phyloP scores from a whole-genome alignment of 2,888 invertebrate species.

The Pelosia muscerda region DNA sequence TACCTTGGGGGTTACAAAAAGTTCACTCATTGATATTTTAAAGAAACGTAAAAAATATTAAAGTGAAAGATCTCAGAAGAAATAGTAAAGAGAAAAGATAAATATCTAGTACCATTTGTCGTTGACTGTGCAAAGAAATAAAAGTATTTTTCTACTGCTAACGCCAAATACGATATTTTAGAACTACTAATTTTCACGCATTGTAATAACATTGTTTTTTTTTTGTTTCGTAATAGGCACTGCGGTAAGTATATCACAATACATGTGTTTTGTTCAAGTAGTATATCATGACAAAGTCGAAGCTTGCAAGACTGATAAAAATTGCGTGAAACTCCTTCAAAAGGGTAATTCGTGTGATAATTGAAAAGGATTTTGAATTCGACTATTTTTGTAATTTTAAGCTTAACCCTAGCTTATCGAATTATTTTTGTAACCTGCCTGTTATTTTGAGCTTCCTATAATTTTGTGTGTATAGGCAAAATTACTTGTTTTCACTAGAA shows the following conservation, averaged over 20 bases:
- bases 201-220: conserved; percentile 17
- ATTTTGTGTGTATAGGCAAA: conserved; percentile 21
- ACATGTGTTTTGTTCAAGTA: conserved; percentile 37
- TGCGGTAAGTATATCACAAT: conserved; percentile 29
- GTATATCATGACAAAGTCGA: conserved; percentile 68
- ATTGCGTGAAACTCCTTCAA: conserved; percentile 72
- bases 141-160: conserved; percentile 57
- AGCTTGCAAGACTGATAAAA: conserved; percentile 82
- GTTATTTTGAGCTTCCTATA: conserved; percentile 27
- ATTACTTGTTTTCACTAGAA: conserved; percentile 10
- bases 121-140: conserved; percentile 22
- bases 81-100: too few relatives aligned
- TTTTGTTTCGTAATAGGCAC: conserved; percentile 34
- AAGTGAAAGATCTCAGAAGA: too few relatives aligned
- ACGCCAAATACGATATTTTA: conserved; percentile 21
- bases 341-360: conserved; percentile 78
- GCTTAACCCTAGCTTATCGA: conserved; percentile 56
- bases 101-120: not conserved
- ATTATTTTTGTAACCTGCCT: conserved; percentile 25
- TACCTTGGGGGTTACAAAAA: too few relatives aligned
- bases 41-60: too few relatives aligned
- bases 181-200: conserved; percentile 25
- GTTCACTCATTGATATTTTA: too few relatives aligned
- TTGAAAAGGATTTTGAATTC: conserved; percentile 67
- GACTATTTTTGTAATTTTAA: conserved; percentile 74